Evolutionary conservation across 1,140 invertebrate genomes (phyloP), one percentile per base, ranked within the genome.

Genomic region (Aphelenchoides avenae): DNA sequence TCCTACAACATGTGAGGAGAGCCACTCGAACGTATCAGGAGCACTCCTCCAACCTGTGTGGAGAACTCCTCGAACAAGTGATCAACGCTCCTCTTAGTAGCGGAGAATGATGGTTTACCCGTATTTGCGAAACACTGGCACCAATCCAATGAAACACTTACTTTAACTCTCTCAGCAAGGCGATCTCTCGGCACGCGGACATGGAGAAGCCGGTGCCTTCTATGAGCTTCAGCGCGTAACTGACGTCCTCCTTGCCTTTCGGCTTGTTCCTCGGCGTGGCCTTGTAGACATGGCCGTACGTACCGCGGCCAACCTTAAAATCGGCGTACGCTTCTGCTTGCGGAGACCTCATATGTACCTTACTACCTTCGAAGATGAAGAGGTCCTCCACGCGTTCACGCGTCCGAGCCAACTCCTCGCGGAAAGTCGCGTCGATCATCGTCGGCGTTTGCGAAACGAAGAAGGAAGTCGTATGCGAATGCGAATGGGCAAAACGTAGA

Each of bases 191-290:
- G 79, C 94, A 99, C 26, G 94, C 94, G 53, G 93, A 97, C 92
- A 98, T 99, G 1, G 93, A 98, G 7, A 99, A 84, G 0, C 95
- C n/a, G n/a, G n/a, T n/a, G n/a, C 93, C 94, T 85, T 99, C 95
- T 49, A 99, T 99, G 81, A 97, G 91, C 80, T 99, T 99, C 30
- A 99, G 80, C 3, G 94, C 95, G 84, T 95, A 98, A 78, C 94
- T 89, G 80, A 78, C 77, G 36, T 37, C 30, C 7, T 68, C 63
- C 24, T 53, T 53, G 7, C 47, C 78, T 20, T 75, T 78, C 13
- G 44, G 44, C 0, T n/a, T 22, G 41, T 65, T 47, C 15, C 91
- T 91, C 73, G 86, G 83, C 66, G 87, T 84, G 20, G 89, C 89
- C 81, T 96, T 96, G 78, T 94, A 97, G 11, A 99, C 95, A 81